Percentiles rank a stretch among this genome's conserved stretches.
Evolutionary conservation across 53 echinoderm and acorn worm species (phyloP).

Genomic region (Temnopleurus reevesii): DNA sequence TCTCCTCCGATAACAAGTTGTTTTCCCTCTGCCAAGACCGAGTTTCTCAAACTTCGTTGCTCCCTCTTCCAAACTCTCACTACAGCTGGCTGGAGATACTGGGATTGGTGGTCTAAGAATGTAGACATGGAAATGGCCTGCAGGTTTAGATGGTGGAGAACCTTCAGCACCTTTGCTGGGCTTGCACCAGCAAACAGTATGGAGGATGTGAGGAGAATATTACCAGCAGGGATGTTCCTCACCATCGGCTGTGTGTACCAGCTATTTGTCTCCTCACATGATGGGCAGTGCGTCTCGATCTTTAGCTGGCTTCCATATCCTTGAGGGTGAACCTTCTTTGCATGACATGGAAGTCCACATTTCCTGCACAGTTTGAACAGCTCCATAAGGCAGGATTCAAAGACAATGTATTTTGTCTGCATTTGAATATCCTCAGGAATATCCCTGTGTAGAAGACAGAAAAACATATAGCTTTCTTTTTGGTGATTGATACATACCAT

Average conservation of each 20-base stretch:
- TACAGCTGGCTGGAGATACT: background rate
- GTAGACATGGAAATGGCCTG: background rate
- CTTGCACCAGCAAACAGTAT: background rate
- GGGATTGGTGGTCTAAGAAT: background rate
- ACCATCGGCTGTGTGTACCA: background rate
- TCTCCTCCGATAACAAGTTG: background rate
- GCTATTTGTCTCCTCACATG: background rate
- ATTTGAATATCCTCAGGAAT: background rate
- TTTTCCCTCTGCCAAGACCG: too few relatives aligned
- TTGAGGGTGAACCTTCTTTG: background rate
- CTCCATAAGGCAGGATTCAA: background rate
- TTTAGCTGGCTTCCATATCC: background rate
- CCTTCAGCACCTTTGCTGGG: background rate
- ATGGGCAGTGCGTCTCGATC: background rate
- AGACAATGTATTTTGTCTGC: background rate
- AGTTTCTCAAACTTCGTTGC: background rate
- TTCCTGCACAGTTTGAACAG: background rate
- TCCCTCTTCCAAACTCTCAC: background rate
- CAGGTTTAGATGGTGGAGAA: background rate
- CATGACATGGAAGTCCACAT: background rate
- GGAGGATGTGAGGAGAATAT: background rate
- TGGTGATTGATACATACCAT: too few relatives aligned
- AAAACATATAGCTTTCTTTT: too few relatives aligned
- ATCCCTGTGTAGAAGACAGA: slow-evolving; percentile 11
- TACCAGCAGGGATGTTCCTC: background rate